Base-by-base conservation (phyloP, 2,113 vertebrate species). In the Okapia johnstoni region DNA sequence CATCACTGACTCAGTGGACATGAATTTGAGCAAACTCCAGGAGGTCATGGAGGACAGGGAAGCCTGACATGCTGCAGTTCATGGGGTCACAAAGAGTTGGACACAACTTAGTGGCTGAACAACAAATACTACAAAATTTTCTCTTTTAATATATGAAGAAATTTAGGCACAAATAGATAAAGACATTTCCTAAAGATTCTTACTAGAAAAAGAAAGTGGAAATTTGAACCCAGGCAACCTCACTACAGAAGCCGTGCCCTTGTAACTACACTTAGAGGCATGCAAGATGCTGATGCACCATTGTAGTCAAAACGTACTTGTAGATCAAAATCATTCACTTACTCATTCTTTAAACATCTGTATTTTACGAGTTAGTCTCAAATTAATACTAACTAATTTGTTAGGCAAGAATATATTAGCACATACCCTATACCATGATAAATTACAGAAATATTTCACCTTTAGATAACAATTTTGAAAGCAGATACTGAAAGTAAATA, bases 381-480 rank as follows among this genome's bases (percentile, higher is more conserved):
- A 63, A 83, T 80, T 81, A 77, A 3, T 36, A 23, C 19, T 87
- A 90, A 63, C 61, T n/a, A 11, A 70, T 70, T 6, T 70, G 63
- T 70, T 70, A 70, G 11, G 30, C 26, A 94, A 77, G 61, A 89
- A 33, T 60, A 89, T 28, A 5, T 33, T 63, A 70, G 7, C 43
- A 46, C 3, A 28, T 25, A 70, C 63, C n/a, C n/a, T 36, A 23
- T 63, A 3, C 8, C 15, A 83, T 70, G 15, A 54, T 58, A 77
- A 91, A 54, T 66, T 61, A 52, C 5, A 76, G 30, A 77, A 79
- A 58, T 46, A 73, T 73, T 61, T 90, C 80, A 94, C 40, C 15
- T 66, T 77, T 63, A 90, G 36, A 57, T 36, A 14, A 3, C 2
- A 40, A 73, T 77, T 95, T 96, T 66, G 87, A 95, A 77, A 93